Percentiles rank a stretch among this genome's conserved stretches.
These are phyloP conservation scores for Carassius auratus DNA, from an alignment of 2,113 vertebrate species.

Conservation along the genomic window DNA sequence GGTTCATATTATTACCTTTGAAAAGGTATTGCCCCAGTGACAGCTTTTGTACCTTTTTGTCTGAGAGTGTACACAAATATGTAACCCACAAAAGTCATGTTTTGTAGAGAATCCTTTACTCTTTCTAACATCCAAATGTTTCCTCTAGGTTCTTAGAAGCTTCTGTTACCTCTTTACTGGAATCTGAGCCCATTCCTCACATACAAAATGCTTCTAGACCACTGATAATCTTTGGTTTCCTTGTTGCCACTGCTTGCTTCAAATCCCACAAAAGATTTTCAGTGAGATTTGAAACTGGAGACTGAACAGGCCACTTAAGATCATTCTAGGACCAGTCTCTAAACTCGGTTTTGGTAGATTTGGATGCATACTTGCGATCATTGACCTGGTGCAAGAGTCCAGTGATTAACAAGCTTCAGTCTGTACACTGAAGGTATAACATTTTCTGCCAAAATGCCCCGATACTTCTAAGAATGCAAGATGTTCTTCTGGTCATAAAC, in stretches of 20 bases:
- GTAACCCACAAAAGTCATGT: background rate
- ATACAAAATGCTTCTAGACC: background rate
- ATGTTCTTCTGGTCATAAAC: background rate
- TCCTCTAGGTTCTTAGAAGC: too few relatives aligned
- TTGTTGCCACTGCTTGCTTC: background rate
- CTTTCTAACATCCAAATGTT: too few relatives aligned
- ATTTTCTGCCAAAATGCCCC: background rate
- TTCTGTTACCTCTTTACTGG: too few relatives aligned
- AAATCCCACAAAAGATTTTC: background rate
- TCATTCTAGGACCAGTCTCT: background rate
- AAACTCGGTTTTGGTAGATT: background rate
- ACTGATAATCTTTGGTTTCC: background rate
- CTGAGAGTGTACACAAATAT: background rate
- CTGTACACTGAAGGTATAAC: background rate
- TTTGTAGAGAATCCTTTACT: background rate
- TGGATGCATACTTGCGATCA: background rate
- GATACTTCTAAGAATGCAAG: background rate
- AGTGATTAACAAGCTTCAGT: background rate
- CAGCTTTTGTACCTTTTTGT: background rate
- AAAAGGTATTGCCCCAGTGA: background rate
- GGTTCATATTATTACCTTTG: background rate
- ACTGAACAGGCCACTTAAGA: background rate
- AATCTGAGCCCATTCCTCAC: background rate
- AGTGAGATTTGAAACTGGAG: background rate
- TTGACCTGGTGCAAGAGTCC: background rate